Conservation (phyloP, 2,888 invertebrate genomes). For the Rhingia campestris region DNA sequence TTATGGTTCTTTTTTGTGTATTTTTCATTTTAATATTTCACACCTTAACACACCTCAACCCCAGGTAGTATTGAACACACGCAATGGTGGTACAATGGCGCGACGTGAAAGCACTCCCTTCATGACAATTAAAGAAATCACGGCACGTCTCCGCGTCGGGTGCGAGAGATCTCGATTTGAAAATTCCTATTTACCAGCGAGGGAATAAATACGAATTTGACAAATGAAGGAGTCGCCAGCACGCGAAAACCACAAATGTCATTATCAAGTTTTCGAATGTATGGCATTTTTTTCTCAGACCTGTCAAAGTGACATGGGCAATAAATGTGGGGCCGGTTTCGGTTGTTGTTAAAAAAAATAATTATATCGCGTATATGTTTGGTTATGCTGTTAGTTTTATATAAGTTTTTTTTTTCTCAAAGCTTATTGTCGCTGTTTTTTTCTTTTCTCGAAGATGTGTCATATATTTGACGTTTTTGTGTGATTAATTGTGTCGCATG, state of each 20-base stretch:
- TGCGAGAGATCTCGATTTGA: too few relatives aligned
- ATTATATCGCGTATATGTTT: too few relatives aligned
- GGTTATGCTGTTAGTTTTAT: too few relatives aligned
- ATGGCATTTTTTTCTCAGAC: background rate
- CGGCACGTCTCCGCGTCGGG: background rate
- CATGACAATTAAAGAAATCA: background rate
- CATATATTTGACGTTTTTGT: slow-evolving; percentile 11
- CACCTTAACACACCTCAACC: slow-evolving; percentile 11
- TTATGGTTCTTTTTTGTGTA: background rate
- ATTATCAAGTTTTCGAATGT: slow-evolving; percentile 6
- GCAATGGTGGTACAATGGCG: background rate
- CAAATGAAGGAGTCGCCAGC: background rate
- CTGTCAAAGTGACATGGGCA: slow-evolving; percentile 4
- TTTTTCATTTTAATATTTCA: background rate
- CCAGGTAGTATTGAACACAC: too few relatives aligned
- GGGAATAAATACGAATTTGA: background rate
- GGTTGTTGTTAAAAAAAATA: background rate
- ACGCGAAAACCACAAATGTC: background rate
- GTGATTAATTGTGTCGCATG: background rate
- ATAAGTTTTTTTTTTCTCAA: background rate
- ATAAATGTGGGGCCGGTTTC: background rate
- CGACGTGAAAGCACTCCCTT: background rate
- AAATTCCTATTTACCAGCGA: background rate
- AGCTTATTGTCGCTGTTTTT: background rate
- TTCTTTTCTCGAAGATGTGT: background rate